These are phyloP conservation scores for Myanophis thanlyinensis DNA, from an alignment of 2,113 vertebrate species.

Conservation along the genomic window DNA sequence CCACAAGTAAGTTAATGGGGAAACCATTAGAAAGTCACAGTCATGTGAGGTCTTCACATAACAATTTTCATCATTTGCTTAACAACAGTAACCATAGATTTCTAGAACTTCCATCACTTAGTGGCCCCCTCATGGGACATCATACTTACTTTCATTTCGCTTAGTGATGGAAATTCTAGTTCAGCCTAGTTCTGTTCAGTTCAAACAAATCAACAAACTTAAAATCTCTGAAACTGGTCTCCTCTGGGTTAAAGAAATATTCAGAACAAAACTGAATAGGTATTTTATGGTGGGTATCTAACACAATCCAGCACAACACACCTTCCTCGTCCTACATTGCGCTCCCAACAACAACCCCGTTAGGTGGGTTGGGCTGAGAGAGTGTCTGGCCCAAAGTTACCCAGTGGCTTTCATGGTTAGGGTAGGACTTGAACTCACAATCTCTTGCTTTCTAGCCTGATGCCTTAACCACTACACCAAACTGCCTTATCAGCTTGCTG, in stretches of 20 bases:
- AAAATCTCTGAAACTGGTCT: not conserved
- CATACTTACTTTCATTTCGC: not conserved
- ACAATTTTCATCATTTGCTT: not conserved
- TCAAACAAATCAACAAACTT: not conserved
- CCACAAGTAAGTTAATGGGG: not conserved
- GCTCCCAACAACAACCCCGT: too few relatives aligned
- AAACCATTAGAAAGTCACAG: not conserved
- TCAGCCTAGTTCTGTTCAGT: not conserved
- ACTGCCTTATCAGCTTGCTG: not conserved
- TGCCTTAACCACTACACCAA: not conserved
- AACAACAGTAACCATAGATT: not conserved
- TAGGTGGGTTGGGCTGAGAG: not conserved
- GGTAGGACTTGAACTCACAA: not conserved
- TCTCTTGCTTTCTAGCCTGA: not conserved
- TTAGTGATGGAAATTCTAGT: not conserved
- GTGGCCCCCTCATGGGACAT: not conserved
- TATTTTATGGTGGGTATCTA: not conserved
- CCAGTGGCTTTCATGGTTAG: not conserved
- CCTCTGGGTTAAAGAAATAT: not conserved
- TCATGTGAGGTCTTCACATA: not conserved
- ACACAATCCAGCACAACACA: too few relatives aligned
- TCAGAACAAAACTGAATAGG: not conserved
- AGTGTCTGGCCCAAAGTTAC: not conserved
- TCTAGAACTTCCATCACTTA: not conserved
- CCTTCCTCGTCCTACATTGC: too few relatives aligned